Conservation (phyloP, 2,888 invertebrate genomes). For the Chrysodeixis includens region DNA sequence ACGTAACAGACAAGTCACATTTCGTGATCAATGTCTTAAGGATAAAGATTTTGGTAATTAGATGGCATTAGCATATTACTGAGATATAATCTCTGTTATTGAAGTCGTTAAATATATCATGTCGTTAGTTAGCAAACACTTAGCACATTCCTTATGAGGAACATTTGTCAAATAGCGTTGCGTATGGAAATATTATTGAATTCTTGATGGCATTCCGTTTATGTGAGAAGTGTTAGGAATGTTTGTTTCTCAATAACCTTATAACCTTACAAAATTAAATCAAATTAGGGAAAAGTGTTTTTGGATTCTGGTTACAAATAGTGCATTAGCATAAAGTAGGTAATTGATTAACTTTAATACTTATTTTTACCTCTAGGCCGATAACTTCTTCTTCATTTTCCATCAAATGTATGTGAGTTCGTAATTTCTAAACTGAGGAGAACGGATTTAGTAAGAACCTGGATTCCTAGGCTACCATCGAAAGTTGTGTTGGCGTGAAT, state of each 20-base stretch:
- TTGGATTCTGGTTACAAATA: too few species aligned
- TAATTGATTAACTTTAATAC: too few species aligned
- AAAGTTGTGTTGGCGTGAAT: slow-evolving; percentile 1
- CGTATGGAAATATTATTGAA: slow-evolving; percentile 43
- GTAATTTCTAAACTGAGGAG: too few species aligned
- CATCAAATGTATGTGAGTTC: too few species aligned
- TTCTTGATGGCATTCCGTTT: slow-evolving; percentile 32
- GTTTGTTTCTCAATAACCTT: slow-evolving; percentile 20
- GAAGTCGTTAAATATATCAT: slow-evolving; percentile 47
- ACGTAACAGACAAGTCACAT: slow-evolving; percentile 76
- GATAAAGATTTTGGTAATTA: slow-evolving; percentile 83
- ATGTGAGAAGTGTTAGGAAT: slow-evolving; percentile 21
- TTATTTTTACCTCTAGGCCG: too few species aligned
- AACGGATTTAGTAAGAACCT: too few species aligned
- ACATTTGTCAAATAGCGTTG: slow-evolving; percentile 52
- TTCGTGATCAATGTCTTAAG: slow-evolving; percentile 85
- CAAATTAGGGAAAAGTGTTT: background rate
- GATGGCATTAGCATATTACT: slow-evolving; percentile 83
- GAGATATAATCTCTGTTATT: slow-evolving; percentile 60
- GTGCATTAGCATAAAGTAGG: too few species aligned
- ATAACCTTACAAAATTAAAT: background rate
- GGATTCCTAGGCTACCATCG: too few species aligned
- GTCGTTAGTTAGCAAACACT: slow-evolving; percentile 51
- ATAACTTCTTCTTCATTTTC: too few species aligned
- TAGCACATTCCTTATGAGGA: slow-evolving; percentile 41